These are phyloP conservation scores for Dione juno DNA, from an alignment of 2,888 invertebrate species.

Conservation along the genomic window DNA sequence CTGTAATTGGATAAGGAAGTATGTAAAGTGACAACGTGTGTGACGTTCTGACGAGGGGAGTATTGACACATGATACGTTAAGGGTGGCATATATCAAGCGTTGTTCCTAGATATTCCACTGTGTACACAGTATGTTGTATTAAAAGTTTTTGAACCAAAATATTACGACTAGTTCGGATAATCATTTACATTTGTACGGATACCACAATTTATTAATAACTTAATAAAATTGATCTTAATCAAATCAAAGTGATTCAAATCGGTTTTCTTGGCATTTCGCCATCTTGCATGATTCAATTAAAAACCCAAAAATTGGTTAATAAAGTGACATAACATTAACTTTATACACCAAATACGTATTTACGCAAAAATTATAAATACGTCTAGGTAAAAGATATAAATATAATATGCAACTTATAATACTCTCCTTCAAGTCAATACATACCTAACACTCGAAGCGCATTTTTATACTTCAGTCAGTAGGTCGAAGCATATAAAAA, in stretches of 20 bases:
- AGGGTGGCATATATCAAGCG: slow-evolving; percentile 11
- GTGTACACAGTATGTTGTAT: background rate
- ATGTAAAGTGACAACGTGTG: slow-evolving; percentile 28
- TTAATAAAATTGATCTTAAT: too few species aligned
- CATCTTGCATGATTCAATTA: background rate
- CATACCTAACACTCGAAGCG: background rate
- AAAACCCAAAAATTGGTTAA: background rate
- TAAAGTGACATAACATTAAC: background rate
- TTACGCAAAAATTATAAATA: too few species aligned
- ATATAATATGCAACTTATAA: too few species aligned
- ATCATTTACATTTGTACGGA: background rate
- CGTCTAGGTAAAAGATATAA: too few species aligned
- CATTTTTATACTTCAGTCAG: background rate
- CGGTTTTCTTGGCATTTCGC: background rate
- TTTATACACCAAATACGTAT: too few species aligned
- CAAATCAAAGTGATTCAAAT: too few species aligned
- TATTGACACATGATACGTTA: slow-evolving; percentile 21
- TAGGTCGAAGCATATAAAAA: background rate
- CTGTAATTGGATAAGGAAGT: slow-evolving; percentile 32
- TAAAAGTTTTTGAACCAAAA: background rate
- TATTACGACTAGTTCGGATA: background rate
- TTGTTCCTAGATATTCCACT: background rate
- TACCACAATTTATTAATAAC: background rate
- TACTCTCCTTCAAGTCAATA: background rate
- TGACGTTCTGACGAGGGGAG: slow-evolving; percentile 31